Evolutionary conservation across 2,113 vertebrate genomes (phyloP), one percentile per base, ranked within the genome.

Genomic region (Sinocyclocheilus anshuiensis): DNA sequence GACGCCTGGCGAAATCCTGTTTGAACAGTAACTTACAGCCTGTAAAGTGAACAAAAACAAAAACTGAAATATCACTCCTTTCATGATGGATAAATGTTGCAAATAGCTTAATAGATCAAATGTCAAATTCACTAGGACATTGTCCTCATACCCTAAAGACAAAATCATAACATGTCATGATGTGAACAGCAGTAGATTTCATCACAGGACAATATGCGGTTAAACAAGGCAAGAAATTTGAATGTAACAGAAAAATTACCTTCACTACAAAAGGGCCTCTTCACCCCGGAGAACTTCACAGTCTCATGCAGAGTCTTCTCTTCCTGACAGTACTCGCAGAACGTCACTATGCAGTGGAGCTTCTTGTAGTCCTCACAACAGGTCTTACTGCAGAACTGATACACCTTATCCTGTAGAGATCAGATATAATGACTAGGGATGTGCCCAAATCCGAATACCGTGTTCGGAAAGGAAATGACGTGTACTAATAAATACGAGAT

Each of bases 351-450:
- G 92, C 98, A 99, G 88, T 99, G 97, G 42, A 99, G 95, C 90
- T 99, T 99, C 95, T 99, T 99, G 93, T 98, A 99, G 93, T 99
- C 98, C 91, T 98, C 98, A 89, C 97, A 98, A 92, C 98, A 99
- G 22, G 95, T 93, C 93, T 95, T 97, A 91, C 97, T 98, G 93
- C 98, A 99, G 95, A 99, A 99, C 92, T 99, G 98, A 95, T 97
- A 95, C 7, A 98, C 96, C 90, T 98, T 99, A 91, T 97, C 98
- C 98, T 99, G 95, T 89, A 89, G 53, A 94, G 0, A 88, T 65
- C 11, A 67, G 50, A 63, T 7, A 72, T 24, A 1, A 61, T 42
- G 42, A 42, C 42, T 7, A 42, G 42, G 39, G 39, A 42, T 42
- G 7, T 42, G 42, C 42, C 42, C 8, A 7, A 42, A 42, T 42